Evolutionary conservation across 2,113 vertebrate species (phyloP), one percentile per base, ranked within the genome.

Genomic region (Perca fluviatilis): DNA sequence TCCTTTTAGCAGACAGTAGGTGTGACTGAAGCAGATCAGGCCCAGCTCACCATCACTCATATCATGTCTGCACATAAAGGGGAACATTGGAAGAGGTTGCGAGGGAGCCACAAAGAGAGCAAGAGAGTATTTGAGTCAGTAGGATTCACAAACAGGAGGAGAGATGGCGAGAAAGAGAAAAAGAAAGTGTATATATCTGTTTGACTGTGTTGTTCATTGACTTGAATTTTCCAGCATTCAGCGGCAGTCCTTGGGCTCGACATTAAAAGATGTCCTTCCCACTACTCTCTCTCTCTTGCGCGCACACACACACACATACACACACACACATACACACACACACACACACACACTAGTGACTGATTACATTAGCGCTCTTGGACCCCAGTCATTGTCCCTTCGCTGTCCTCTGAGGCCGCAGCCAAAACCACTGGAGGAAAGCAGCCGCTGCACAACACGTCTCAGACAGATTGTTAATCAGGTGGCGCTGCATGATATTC

Each of bases 391-490:
- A 77, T 86, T 87, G 88, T 90, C 79, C 81, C 82, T 65, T 25
- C 16, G 5, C 78, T 70, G 85, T 92, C 86, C 85, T 88, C 81
- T 82, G 75, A 90, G 86, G 69, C 86, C 53, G 86, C 86, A 86
- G 88, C 89, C 65, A 85, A 80, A 88, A 74, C 72, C 47, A 18
- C 68, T 77, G 75, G 75, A 88, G 85, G 79, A 85, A 57, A 67
- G 86, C 86, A 65, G 74, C 36, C 51, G 50, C 70, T 21, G 51
- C 79, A 79, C 72, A 88, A 78, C 83, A 84, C 57, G 51, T 86
- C 80, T 87, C 75, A 81, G 82, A 90, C 86, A 91, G 88, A 88
- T 74, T 92, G 88, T 92, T 91, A 90, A 91, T 92, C 86, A 92
- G 90, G 57, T 74, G 6, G 9, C 69, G 82, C 75, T 83, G 84